phyloP scores from a whole-genome alignment of 2,888 invertebrate genomes.

The Pristionchus fissidentatus region DNA sequence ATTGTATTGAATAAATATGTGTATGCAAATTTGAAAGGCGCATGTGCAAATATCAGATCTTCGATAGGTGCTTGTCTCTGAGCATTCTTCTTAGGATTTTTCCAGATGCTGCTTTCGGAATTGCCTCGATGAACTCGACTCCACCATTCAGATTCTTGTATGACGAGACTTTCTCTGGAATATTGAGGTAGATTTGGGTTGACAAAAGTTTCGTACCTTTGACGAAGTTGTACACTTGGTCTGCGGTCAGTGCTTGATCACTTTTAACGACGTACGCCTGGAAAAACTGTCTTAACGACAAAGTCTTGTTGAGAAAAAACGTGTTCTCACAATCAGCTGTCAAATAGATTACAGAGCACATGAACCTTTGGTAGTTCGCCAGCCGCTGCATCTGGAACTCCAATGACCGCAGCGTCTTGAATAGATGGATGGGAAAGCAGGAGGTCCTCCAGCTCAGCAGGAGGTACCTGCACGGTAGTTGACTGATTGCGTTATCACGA shows the following conservation, averaged over 20 bases:
- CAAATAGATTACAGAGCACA: neutral
- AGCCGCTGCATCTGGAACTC: slow-evolving; percentile 81
- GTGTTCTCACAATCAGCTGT: no score
- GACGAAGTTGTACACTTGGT: slow-evolving; percentile 51
- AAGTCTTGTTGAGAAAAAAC: no score
- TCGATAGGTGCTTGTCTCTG: slow-evolving; percentile 51
- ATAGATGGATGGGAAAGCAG: slow-evolving; percentile 84
- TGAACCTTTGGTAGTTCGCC: slow-evolving; percentile 49
- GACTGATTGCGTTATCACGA: no score
- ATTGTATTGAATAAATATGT: no score
- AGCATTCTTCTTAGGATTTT: slow-evolving; percentile 83
- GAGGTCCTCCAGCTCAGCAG: slow-evolving; percentile 89
- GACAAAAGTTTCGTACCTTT: no score
- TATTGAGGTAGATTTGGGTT: no score
- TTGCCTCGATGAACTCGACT: slow-evolving; percentile 81
- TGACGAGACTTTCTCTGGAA: slow-evolving; percentile 80
- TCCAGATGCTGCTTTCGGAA: slow-evolving; percentile 85
- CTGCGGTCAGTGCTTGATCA: slow-evolving; percentile 48
- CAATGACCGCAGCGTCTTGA: slow-evolving; percentile 87
- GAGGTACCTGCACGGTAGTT: slow-evolving; percentile 85
- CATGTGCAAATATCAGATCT: no score
- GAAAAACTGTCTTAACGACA: no score
- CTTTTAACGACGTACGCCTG: slow-evolving; percentile 49
- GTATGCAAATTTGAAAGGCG: no score
- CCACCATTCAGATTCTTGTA: slow-evolving; percentile 85